Conservation (phyloP, 2,797 vertebrate species). For the Holocentrus rufus region DNA sequence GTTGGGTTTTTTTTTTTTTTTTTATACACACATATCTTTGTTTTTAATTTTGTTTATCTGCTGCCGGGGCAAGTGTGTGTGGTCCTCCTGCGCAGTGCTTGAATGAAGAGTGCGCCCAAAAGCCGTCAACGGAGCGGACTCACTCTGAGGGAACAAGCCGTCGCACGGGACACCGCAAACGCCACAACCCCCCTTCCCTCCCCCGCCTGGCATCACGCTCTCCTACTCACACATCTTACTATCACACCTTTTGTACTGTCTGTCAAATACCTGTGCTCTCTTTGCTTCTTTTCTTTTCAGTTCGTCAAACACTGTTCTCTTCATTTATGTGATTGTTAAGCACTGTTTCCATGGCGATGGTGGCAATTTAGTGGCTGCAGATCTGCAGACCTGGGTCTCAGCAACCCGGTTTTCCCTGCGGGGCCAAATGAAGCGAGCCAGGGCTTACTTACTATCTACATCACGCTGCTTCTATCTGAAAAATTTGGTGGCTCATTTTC, state of each 20-base stretch:
- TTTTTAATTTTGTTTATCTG: constrained; percentile 3
- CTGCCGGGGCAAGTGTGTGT: constrained; percentile 58
- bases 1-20: constrained; percentile 25
- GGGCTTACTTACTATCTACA: neutral
- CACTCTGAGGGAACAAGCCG: constrained; percentile 91
- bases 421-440: neutral
- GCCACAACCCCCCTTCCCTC: no score
- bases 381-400: constrained; percentile 14
- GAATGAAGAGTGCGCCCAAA: constrained; percentile 98
- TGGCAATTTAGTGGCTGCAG: constrained; percentile 8
- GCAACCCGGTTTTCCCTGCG: constrained; percentile 20
- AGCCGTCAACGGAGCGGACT: constrained; percentile 87
- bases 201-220: constrained; percentile 29
- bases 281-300: constrained; percentile 10
- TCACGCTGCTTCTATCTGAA: neutral
- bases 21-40: neutral
- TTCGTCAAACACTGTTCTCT: constrained; percentile 35
- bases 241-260: constrained; percentile 45
- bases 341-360: constrained; percentile 10
- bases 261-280: constrained; percentile 13
- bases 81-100: constrained; percentile 81
- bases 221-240: neutral
- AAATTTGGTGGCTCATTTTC: neutral
- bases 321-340: constrained; percentile 21
- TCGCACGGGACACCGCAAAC: constrained; percentile 67